These are phyloP conservation scores for Choristoneura fumiferana DNA, from an alignment of 1,140 invertebrate genomes.

Conservation along the genomic window DNA sequence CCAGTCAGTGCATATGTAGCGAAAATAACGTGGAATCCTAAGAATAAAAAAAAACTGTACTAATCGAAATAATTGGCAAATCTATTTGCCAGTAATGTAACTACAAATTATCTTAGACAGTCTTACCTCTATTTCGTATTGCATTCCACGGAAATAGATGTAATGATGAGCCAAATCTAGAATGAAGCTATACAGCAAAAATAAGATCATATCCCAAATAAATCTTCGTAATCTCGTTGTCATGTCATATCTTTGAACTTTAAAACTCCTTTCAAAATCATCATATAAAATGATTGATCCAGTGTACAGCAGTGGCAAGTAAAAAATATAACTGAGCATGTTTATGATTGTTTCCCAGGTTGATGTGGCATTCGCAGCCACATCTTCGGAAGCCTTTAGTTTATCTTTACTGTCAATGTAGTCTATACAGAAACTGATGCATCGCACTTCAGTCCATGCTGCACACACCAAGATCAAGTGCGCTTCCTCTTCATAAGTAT, in stretches of 20 bases:
- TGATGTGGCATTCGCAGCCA: too few species aligned
- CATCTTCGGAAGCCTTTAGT: conserved; percentile 27
- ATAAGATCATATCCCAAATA: conserved; percentile 79
- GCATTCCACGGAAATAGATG: conserved; percentile 87
- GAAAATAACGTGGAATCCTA: too few species aligned
- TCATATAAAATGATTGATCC: conserved; percentile 89
- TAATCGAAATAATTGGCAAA: too few species aligned
- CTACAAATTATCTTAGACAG: too few species aligned
- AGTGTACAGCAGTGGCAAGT: conserved; percentile 87
- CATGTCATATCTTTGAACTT: conserved; percentile 53
- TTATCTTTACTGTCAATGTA: conserved; percentile 46
- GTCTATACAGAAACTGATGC: conserved; percentile 68
- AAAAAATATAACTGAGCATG: conserved; percentile 84
- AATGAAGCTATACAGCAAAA: conserved; percentile 85
- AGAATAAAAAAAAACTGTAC: too few species aligned
- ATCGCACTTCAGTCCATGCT: conserved; percentile 70
- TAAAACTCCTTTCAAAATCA: conserved; percentile 79
- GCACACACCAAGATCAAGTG: conserved; percentile 66
- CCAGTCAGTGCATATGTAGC: too few species aligned
- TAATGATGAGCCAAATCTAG: conserved; percentile 87
- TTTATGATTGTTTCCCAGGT: conserved; percentile 39
- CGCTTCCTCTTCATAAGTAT: conserved; percentile 65
- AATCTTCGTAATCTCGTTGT: conserved; percentile 64
- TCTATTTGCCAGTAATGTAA: too few species aligned
- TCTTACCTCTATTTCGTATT: conserved; percentile 80